phyloP scores from a whole-genome alignment of 92 coral and sea anemone genomes.

The Desmophyllum pertusum region DNA sequence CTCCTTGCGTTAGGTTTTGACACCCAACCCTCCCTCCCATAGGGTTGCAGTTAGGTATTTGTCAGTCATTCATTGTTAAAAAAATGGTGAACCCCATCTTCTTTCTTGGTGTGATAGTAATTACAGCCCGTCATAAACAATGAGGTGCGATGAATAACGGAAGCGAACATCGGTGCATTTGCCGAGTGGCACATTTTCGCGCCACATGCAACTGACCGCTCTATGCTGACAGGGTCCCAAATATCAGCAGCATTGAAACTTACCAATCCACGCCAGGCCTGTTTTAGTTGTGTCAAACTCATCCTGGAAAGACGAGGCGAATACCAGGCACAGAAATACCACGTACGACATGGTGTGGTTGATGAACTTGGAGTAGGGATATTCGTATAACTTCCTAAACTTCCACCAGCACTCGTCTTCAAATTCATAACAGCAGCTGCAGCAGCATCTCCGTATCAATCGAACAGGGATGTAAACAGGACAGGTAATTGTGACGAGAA shows the following conservation, averaged over 20 bases:
- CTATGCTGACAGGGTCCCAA: neutral
- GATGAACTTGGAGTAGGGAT: slow-evolving; percentile 32
- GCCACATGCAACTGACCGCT: no score
- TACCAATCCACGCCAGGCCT: slow-evolving; percentile 7
- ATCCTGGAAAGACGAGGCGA: neutral
- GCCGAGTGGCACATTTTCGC: no score
- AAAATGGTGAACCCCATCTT: no score
- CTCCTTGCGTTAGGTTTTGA: no score
- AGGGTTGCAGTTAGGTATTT: no score
- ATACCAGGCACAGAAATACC: slow-evolving; percentile 1
- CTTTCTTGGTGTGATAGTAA: no score
- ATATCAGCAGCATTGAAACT: neutral
- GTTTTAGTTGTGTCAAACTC: neutral
- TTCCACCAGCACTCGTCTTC: neutral
- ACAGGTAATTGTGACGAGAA: neutral
- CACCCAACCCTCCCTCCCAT: no score
- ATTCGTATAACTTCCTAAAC: slow-evolving; percentile 15
- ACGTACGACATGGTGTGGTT: slow-evolving; percentile 4
- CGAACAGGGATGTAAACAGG: slow-evolving; percentile 2
- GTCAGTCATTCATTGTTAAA: no score
- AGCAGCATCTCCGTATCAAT: neutral
- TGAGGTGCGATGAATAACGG: no score
- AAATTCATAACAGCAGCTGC: neutral
- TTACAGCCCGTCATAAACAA: no score
- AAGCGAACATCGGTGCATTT: no score